A percentile compares a stretch with the other conserved stretches of the same genome.
Conservation (phyloP, 2,797 vertebrate species). For the Hirundo rustica region DNA sequence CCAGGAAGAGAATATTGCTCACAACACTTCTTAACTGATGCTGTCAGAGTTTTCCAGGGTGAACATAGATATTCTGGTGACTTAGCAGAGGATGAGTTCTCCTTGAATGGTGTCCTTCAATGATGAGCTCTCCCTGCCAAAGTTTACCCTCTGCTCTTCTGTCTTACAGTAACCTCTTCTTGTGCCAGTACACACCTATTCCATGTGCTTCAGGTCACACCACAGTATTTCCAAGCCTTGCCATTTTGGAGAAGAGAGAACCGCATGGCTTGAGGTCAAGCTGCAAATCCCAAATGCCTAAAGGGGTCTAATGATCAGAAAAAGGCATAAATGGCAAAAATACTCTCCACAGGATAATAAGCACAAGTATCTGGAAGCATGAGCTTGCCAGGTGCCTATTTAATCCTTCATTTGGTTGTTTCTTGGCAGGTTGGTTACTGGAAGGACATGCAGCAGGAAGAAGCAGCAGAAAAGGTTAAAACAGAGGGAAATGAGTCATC, state of each 20-base stretch:
- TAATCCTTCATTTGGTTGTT: conserved; percentile 38
- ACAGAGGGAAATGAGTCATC: conserved; percentile 90
- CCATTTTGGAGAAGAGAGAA: neutral
- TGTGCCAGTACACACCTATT: neutral
- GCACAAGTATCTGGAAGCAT: neutral
- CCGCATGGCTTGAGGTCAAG: neutral
- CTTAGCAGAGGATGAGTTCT: neutral
- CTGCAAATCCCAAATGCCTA: neutral
- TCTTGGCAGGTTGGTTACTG: conserved; percentile 88
- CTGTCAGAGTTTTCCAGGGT: neutral
- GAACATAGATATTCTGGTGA: neutral
- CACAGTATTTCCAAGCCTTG: neutral
- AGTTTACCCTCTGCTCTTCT: neutral
- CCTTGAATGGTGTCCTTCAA: neutral
- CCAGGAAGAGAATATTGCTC: neutral
- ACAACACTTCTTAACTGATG: neutral
- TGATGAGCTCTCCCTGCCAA: neutral
- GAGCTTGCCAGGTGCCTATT: neutral
- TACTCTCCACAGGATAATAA: neutral
- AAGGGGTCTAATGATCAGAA: neutral
- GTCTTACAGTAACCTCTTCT: neutral
- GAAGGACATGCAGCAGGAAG: conserved; percentile 90
- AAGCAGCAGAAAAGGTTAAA: conserved; percentile 84
- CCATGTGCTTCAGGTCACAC: neutral
- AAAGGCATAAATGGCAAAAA: neutral